phyloP scores from a whole-genome alignment of 2,888 invertebrate genomes.

The Hirtodrosophila alboralis region DNA sequence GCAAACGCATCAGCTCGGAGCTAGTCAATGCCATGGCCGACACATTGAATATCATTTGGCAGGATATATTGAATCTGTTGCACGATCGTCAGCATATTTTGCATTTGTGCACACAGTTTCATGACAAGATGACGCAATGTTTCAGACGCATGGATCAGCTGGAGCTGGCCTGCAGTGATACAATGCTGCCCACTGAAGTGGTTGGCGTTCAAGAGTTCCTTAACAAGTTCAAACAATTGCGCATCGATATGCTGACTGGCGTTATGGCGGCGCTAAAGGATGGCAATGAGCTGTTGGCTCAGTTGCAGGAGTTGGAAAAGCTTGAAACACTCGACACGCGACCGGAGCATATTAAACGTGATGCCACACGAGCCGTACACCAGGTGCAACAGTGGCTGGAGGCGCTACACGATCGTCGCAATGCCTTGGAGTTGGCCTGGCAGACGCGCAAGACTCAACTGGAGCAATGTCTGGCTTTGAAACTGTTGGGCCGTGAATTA shows the following conservation, averaged over 20 bases:
- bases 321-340: constrained; percentile 91
- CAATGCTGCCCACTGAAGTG: constrained; percentile 89
- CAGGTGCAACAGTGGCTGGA: constrained; percentile 91
- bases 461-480: constrained; percentile 91
- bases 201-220: constrained; percentile 89
- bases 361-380: constrained; percentile 85
- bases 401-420: constrained; percentile 89
- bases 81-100: constrained; percentile 91
- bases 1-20: constrained; percentile 90
- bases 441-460: constrained; percentile 89
- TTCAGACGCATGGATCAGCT: constrained; percentile 88
- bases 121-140: constrained; percentile 89
- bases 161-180: constrained; percentile 88
- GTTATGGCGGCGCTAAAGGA: constrained; percentile 92
- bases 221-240: constrained; percentile 89
- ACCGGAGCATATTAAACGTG: constrained; percentile 86
- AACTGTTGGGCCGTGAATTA: constrained; percentile 89
- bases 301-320: constrained; percentile 89
- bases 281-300: constrained; percentile 90
- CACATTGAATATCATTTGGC: constrained; percentile 90
- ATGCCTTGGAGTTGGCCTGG: constrained; percentile 88
- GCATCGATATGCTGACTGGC: constrained; percentile 89
- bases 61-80: constrained; percentile 91
- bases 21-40: constrained; percentile 96
- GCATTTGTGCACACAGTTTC: constrained; percentile 91